These are phyloP conservation scores for Phylloscopus whistleri DNA, from an alignment of 2,113 vertebrate genomes.

Conservation along the genomic window DNA sequence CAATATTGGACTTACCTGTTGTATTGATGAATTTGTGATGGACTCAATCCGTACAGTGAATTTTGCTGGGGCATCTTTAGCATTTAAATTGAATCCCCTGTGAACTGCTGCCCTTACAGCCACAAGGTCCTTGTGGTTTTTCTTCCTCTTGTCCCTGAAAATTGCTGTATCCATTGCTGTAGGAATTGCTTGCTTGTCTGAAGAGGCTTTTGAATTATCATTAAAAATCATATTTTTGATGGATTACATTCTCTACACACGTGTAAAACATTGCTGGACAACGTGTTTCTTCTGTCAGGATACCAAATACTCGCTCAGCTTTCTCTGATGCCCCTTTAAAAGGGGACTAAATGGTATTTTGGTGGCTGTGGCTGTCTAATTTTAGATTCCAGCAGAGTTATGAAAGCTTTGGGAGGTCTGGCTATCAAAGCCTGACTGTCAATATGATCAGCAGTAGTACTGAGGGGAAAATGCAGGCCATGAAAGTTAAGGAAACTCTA, in stretches of 20 bases:
- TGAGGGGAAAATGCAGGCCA: background rate
- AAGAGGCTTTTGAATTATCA: background rate
- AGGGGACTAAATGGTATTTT: background rate
- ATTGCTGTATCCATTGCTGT: background rate
- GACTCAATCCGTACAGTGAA: background rate
- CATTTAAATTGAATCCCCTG: background rate
- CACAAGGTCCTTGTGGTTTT: background rate
- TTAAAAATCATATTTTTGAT: background rate
- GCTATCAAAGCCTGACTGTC: background rate
- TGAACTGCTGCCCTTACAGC: background rate
- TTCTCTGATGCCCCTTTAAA: background rate
- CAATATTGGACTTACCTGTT: background rate
- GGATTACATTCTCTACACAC: background rate
- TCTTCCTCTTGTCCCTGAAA: background rate
- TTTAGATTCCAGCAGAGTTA: constrained; percentile 31
- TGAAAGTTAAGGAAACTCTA: background rate
- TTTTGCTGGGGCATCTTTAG: background rate
- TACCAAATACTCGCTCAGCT: background rate
- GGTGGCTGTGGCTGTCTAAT: constrained; percentile 3
- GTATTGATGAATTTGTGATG: background rate
- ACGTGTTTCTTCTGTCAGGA: background rate
- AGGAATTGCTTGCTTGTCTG: background rate
- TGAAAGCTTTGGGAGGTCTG: constrained; percentile 24
- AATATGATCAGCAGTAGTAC: background rate
- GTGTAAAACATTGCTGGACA: fast-evolving